Base-by-base conservation (phyloP, 2,888 invertebrate genomes). In the Euzophera pinguis region DNA sequence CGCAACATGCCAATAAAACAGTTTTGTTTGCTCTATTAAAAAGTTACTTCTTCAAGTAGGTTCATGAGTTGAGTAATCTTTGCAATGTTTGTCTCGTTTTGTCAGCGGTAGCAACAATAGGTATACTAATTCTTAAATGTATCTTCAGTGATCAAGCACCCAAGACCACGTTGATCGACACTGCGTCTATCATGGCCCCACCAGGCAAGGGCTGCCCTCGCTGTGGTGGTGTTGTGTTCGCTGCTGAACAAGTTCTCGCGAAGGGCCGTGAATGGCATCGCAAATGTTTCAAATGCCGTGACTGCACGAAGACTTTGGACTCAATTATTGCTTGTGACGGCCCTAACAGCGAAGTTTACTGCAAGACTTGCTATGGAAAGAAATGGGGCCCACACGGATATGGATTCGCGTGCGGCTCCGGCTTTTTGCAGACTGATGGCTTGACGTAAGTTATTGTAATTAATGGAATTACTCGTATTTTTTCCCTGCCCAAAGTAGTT, bases 371-470 rank as follows among this genome's bases (percentile, higher is more conserved):
- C 89, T 98, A 99, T 83, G 98, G 98, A 73, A 97, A 98, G 91
- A 98, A 97, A 85, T 98, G 96, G 95, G 99, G 98, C 70, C 98
- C 98, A 51, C 98, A 98, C 82, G 97, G 97, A 57, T 98, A 98
- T 77, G 98, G 98, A 54, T 98, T 97, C 79, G 98, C 98, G 61
- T 97, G 96, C 76, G 98, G 98, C 56, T 97, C 97, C 64, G 98
- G 98, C 63, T 97, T 97, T 91, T 92, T 98, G 65, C 96, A 97
- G 83, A 97, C 97, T 66, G 97, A 97, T 79, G 97, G 97, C 60
- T 91, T 97, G 69, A 93, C 93, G 96, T 97, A 87, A 93, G 94
- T 75, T 48, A 9, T 41, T 1, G 3, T 9, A 32, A 32, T 4
- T 10, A 41, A 17, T 17, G 8, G 16, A 27, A 38, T 9, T 22